A percentile compares a stretch with the other conserved stretches of the same genome.
Conservation (phyloP, 1,140 invertebrate species). For the Drosophila arizonae region DNA sequence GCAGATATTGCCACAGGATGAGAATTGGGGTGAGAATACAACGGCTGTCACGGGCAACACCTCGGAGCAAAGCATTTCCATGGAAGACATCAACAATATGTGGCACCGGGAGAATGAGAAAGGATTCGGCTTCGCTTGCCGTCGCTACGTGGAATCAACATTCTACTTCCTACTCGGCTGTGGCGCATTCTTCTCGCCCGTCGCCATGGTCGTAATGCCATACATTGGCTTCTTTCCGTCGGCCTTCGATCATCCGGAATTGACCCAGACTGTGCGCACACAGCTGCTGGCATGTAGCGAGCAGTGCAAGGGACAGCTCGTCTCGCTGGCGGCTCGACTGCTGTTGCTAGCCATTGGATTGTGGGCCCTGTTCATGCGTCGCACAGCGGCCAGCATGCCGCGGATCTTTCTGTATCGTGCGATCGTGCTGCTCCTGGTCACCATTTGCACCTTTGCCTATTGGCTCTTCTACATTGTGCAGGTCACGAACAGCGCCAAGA, state of each 20-base stretch:
- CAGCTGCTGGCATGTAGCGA: slow-evolving; percentile 89
- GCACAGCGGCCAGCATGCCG: slow-evolving; percentile 93
- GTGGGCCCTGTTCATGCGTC: slow-evolving; percentile 93
- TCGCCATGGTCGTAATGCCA: slow-evolving; percentile 96
- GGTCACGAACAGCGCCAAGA: slow-evolving; percentile 90
- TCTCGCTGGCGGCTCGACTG: slow-evolving; percentile 96
- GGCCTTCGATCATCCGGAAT: slow-evolving; percentile 83
- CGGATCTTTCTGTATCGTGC: slow-evolving; percentile 96
- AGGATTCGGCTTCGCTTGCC: slow-evolving; percentile 89
- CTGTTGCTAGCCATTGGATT: slow-evolving; percentile 94
- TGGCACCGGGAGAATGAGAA: slow-evolving; percentile 90
- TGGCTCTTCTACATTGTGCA: slow-evolving; percentile 99
- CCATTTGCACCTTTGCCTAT: slow-evolving; percentile 96
- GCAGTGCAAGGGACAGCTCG: slow-evolving; percentile 91
- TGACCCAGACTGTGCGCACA: slow-evolving; percentile 84
- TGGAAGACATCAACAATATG: slow-evolving; percentile 91
- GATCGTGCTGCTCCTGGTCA: slow-evolving; percentile 93
- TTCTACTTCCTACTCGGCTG: slow-evolving; percentile 90
- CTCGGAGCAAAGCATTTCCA: slow-evolving; percentile 96
- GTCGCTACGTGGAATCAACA: slow-evolving; percentile 90
- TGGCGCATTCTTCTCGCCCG: slow-evolving; percentile 94
- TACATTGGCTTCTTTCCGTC: slow-evolving; percentile 91
- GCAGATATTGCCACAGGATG: slow-evolving; percentile 96
- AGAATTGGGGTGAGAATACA: slow-evolving; percentile 99
- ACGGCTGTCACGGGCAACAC: slow-evolving; percentile 98